Percentiles rank a stretch among this genome's conserved stretches.
phyloP scores from a whole-genome alignment of 2,797 vertebrate species.

The Xyrichtys novacula region DNA sequence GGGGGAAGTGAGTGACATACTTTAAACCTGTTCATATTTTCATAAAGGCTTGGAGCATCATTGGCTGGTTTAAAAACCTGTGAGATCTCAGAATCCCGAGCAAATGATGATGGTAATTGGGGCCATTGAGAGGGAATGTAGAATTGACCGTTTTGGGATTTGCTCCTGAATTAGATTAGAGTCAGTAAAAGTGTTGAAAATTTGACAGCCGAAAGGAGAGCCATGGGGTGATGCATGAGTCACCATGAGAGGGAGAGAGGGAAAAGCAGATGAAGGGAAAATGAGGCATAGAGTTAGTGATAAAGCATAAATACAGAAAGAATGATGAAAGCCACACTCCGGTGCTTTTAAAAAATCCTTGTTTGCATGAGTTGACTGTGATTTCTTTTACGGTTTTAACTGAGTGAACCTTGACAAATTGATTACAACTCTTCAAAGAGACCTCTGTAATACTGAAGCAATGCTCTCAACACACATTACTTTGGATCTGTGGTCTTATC shows the following conservation, averaged over 20 bases:
- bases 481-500: constrained; percentile 48
- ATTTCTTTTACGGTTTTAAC: constrained; percentile 53
- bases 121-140: constrained; percentile 69
- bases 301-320: constrained; percentile 61
- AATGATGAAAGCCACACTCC: constrained; percentile 48
- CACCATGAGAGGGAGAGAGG: constrained; percentile 51
- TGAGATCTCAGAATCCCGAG: constrained; percentile 55
- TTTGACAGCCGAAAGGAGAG: constrained; percentile 67
- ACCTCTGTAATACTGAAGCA: constrained; percentile 21
- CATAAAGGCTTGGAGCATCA: constrained; percentile 49
- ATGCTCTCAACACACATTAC: constrained; percentile 29
- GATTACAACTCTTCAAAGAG: constrained; percentile 41
- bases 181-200: constrained; percentile 70
- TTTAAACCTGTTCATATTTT: constrained; percentile 51
- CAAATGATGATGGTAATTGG: constrained; percentile 58
- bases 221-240: constrained; percentile 70
- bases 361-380: constrained; percentile 47
- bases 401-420: constrained; percentile 35
- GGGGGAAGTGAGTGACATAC: constrained; percentile 27
- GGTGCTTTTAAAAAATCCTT: constrained; percentile 49
- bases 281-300: constrained; percentile 38
- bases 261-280: constrained; percentile 35
- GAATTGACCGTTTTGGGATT: constrained; percentile 72
- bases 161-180: constrained; percentile 76
- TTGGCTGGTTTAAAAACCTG: constrained; percentile 43